Evolutionary conservation across 2,113 vertebrate genomes (phyloP).

Genomic region (Tupaia tana): DNA sequence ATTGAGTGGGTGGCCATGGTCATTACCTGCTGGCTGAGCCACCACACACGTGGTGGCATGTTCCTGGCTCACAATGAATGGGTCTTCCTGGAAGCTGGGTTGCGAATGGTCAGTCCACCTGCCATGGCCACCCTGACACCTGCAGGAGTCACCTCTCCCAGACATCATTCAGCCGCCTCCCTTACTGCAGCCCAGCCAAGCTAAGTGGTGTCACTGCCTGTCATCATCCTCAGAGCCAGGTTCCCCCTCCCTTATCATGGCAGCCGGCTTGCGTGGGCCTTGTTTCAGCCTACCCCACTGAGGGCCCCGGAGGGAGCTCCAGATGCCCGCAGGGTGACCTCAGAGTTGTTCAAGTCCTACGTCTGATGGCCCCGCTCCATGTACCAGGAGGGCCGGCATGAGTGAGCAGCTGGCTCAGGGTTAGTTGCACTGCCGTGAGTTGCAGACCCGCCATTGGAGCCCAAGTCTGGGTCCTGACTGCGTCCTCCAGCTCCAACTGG

Average conservation of each 20-base stretch:
- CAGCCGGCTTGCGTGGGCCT: background rate
- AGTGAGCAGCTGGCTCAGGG: background rate
- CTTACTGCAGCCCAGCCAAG: background rate
- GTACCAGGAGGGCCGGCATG: background rate
- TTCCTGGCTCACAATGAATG: background rate
- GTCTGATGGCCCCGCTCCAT: fast-evolving
- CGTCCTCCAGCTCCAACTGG: fast-evolving
- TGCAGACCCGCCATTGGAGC: too few species aligned
- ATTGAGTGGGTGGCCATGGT: too few species aligned
- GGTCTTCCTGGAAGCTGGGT: background rate
- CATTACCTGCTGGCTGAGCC: too few species aligned
- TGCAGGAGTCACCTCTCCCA: background rate
- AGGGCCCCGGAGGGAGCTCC: background rate
- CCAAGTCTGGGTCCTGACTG: fast-evolving
- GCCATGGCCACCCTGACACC: too few species aligned
- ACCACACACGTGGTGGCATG: fast-evolving
- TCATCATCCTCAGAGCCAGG: background rate
- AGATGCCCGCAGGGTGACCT: background rate
- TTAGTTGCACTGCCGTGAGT: fast-evolving
- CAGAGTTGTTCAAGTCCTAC: background rate
- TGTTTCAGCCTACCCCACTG: background rate
- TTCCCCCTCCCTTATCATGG: background rate
- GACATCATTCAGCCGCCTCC: background rate
- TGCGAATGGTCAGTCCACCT: fast-evolving
- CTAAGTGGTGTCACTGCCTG: background rate